A percentile compares a stretch with the other conserved stretches of the same genome.
Evolutionary conservation across 2,888 invertebrate genomes (phyloP).

Genomic region (Dasysyrphus albostriatus): DNA sequence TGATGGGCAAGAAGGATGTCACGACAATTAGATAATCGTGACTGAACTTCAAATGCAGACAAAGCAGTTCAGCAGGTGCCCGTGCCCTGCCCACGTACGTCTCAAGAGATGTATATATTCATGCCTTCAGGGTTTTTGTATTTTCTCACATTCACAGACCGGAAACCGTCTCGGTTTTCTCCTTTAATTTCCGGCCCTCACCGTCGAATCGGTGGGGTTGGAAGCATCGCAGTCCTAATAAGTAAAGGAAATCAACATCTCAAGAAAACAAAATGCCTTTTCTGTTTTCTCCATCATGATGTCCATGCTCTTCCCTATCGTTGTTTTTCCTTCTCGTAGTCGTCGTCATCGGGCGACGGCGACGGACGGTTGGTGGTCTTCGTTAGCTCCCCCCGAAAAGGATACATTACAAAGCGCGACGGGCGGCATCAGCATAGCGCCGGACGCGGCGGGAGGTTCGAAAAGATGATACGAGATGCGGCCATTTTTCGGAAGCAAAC

Average conservation of each 20-base stretch:
- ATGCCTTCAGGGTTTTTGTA: neutral
- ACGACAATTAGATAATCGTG: constrained; percentile 70
- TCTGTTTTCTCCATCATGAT: neutral
- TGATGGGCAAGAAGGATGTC: constrained; percentile 43
- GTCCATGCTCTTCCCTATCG: constrained; percentile 6
- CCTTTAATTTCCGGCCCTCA: constrained; percentile 65
- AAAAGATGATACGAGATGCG: constrained; percentile 34
- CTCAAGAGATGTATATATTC: constrained; percentile 39
- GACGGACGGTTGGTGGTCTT: neutral
- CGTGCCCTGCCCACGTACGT: constrained; percentile 20
- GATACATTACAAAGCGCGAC: constrained; percentile 31
- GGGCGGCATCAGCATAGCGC: neutral
- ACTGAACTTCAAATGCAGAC: constrained; percentile 48
- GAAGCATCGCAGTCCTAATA: constrained; percentile 45
- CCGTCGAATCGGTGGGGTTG: constrained; percentile 7
- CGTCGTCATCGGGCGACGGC: no score
- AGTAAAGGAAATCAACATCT: constrained; percentile 49
- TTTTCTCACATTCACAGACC: constrained; percentile 24
- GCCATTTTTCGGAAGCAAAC: constrained; percentile 51
- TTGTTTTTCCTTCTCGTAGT: neutral
- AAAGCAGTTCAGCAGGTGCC: constrained; percentile 17
- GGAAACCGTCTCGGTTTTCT: constrained; percentile 62
- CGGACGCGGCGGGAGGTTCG: neutral
- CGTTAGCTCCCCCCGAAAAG: neutral
- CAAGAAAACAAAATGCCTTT: constrained; percentile 34